These are phyloP conservation scores for Rhagonycha fulva DNA, from an alignment of 2,888 invertebrate species.

Conservation along the genomic window DNA sequence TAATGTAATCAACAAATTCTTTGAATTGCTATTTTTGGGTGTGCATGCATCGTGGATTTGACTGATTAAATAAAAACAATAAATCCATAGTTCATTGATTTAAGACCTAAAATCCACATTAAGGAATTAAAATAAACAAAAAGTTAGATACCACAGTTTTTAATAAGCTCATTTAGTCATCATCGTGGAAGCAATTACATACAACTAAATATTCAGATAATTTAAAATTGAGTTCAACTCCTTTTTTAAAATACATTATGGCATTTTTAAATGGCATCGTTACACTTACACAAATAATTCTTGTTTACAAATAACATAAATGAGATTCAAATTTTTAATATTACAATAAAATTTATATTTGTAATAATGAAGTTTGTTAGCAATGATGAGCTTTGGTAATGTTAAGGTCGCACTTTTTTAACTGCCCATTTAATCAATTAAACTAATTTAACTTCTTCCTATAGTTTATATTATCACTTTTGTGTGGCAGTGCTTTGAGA, in stretches of 20 bases:
- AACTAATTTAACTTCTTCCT: constrained; percentile 2
- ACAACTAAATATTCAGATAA: constrained; percentile 50
- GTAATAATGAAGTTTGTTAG: constrained; percentile 3
- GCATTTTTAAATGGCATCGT: constrained; percentile 48
- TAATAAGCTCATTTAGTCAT: constrained; percentile 55
- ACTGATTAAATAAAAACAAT: neutral
- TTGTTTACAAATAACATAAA: constrained; percentile 42
- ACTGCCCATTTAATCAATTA: constrained; percentile 2
- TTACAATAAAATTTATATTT: constrained; percentile 27
- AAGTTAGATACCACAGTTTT: constrained; percentile 34
- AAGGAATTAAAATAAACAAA: constrained; percentile 3
- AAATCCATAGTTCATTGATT: neutral
- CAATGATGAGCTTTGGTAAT: constrained; percentile 5
- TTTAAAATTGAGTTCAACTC: constrained; percentile 36
- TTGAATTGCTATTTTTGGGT: neutral
- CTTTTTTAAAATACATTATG: constrained; percentile 46
- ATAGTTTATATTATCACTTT: constrained; percentile 11
- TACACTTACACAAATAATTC: constrained; percentile 39
- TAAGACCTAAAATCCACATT: neutral
- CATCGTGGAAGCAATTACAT: constrained; percentile 53
- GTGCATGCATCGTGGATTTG: neutral
- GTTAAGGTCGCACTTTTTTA: constrained; percentile 24
- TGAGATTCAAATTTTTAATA: constrained; percentile 32
- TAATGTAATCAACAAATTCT: neutral
- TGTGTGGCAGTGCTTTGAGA: constrained; percentile 17